Evolutionary conservation across 2,888 invertebrate genomes (phyloP).

Genomic region (Zaprionus bogoriensis): DNA sequence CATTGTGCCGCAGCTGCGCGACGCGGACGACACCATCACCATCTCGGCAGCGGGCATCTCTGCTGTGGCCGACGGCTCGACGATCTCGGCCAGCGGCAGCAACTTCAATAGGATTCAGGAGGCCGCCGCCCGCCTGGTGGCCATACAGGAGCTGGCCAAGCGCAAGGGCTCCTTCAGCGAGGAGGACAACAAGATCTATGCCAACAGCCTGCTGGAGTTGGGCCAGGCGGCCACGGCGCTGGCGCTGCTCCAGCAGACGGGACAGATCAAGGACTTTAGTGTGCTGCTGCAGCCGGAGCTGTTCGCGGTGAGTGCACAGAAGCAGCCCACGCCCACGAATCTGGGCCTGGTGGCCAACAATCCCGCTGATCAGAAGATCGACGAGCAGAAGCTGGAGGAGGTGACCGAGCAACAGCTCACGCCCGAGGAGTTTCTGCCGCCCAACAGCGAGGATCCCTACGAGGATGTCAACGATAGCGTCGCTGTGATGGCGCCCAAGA

Average conservation of each 20-base stretch:
- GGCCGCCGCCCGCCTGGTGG: conserved; percentile 85
- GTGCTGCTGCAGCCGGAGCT: conserved; percentile 80
- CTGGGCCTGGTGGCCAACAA: conserved; percentile 59
- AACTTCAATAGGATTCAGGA: conserved; percentile 85
- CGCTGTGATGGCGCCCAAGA: conserved; percentile 84
- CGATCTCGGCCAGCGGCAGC: conserved; percentile 56
- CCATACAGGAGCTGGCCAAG: conserved; percentile 86
- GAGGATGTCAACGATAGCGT: conserved; percentile 82
- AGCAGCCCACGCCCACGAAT: conserved; percentile 55
- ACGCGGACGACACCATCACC: conserved; percentile 80
- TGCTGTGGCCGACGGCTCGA: conserved; percentile 37
- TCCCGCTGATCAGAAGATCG: conserved; percentile 63
- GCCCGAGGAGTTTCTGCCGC: conserved; percentile 79
- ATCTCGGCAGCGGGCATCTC: conserved; percentile 82
- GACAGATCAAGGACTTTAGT: conserved; percentile 84
- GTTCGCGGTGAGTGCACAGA: conserved; percentile 64
- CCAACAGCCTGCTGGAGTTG: conserved; percentile 84
- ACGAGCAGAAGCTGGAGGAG: conserved; percentile 69
- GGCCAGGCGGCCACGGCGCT: conserved; percentile 85
- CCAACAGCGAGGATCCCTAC: conserved; percentile 77
- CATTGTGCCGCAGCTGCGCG: conserved; percentile 37
- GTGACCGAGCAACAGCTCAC: conserved; percentile 74
- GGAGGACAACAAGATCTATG: conserved; percentile 85
- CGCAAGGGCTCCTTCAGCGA: conserved; percentile 84
- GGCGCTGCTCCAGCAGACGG: conserved; percentile 84